These are phyloP conservation scores for Drosophila auraria DNA, from an alignment of 1,140 invertebrate genomes.

Conservation along the genomic window DNA sequence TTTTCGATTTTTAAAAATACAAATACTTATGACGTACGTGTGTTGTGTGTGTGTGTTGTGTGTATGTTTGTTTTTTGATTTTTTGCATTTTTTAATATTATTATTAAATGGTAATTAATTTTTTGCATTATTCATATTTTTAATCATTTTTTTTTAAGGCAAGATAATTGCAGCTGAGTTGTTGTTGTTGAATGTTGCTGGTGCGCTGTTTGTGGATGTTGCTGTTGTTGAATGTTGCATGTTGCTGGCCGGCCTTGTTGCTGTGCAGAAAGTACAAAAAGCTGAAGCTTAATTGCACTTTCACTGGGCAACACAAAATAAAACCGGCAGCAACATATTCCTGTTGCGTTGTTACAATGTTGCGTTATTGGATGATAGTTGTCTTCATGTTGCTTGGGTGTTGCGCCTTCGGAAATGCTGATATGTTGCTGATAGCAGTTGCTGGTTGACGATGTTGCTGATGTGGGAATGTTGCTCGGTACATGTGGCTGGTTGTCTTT, in stretches of 20 bases:
- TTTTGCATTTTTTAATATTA: conserved; percentile 51
- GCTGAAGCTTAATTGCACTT: conserved; percentile 78
- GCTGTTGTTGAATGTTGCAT: conserved; percentile 23
- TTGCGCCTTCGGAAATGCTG: conserved; percentile 6
- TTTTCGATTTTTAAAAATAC: conserved; percentile 71
- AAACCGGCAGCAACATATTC: conserved; percentile 20
- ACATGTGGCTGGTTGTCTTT: conserved; percentile 5
- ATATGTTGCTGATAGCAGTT: conserved; percentile 11
- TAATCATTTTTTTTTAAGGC: conserved; percentile 60
- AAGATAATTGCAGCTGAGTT: conserved; percentile 76
- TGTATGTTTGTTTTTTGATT: conserved; percentile 39
- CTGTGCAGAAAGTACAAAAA: conserved; percentile 69
- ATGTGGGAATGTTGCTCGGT: neutral
- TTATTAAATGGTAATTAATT: conserved; percentile 73
- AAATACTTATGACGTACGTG: conserved; percentile 72
- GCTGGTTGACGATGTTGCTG: conserved; percentile 4
- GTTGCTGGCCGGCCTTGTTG: conserved; percentile 39
- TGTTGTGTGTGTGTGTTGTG: conserved; percentile 18
- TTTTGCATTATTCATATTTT: conserved; percentile 62
- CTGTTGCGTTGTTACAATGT: conserved; percentile 26
- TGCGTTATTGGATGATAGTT: conserved; percentile 17
- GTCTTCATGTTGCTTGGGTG: conserved; percentile 26
- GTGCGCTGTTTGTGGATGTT: too few relatives aligned
- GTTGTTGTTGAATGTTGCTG: conserved; percentile 28
- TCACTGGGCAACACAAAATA: conserved; percentile 34